phyloP scores from a whole-genome alignment of 2,113 vertebrate genomes.

The Nibea albiflora region DNA sequence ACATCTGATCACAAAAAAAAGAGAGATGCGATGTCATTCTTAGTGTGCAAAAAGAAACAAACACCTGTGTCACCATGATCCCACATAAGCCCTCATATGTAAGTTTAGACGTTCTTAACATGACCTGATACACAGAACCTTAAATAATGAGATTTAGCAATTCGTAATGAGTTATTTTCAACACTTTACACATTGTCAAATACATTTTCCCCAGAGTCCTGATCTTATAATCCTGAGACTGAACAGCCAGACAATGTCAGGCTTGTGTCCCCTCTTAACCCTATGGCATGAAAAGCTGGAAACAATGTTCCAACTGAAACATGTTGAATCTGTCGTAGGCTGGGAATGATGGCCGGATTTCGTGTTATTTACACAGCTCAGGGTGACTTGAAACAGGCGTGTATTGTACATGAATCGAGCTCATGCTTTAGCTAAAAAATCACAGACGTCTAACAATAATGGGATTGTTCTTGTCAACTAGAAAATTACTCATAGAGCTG shows the following conservation, averaged over 20 bases:
- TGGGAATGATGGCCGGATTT: conserved; percentile 31
- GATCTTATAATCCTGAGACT: conserved; percentile 67
- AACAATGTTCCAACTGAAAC: conserved; percentile 50
- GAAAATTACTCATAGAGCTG: too few species aligned
- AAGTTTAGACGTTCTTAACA: not conserved
- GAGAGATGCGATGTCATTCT: conserved; percentile 40
- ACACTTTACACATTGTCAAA: conserved; percentile 33
- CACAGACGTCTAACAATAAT: too few species aligned
- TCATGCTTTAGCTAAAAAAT: too few species aligned
- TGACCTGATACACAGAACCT: not conserved
- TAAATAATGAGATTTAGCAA: conserved; percentile 11
- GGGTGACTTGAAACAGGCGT: not conserved
- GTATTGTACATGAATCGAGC: not conserved
- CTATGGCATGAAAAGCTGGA: conserved; percentile 66
- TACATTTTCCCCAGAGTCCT: conserved; percentile 50
- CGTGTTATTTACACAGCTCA: conserved; percentile 8
- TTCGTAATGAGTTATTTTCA: too few species aligned
- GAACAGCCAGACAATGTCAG: conserved; percentile 60
- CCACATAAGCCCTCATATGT: not conserved
- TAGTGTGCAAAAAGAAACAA: conserved; percentile 8
- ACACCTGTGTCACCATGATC: not conserved
- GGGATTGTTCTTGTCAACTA: too few species aligned
- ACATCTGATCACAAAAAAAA: too few species aligned
- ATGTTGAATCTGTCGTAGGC: conserved; percentile 18
- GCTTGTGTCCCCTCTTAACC: conserved; percentile 51